A percentile compares a stretch with the other conserved stretches of the same genome.
Evolutionary conservation across 2,888 invertebrate genomes (phyloP).

Genomic region (Drosophila austrosaltans): DNA sequence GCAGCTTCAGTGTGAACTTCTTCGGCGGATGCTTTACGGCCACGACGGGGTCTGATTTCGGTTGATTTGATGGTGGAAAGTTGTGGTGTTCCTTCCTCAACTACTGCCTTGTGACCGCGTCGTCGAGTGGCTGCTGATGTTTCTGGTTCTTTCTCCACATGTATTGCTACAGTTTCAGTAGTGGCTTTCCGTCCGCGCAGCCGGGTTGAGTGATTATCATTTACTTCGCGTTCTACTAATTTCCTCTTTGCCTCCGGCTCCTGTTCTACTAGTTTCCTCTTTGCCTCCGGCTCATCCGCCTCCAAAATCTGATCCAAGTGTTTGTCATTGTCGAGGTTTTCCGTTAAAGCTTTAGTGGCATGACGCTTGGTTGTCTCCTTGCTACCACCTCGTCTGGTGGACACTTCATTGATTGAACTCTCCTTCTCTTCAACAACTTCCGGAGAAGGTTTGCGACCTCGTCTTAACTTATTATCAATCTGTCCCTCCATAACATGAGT

Average conservation of each 20-base stretch:
- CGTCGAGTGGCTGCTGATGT: conserved; percentile 17
- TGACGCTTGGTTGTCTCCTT: background rate
- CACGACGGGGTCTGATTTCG: conserved; percentile 35
- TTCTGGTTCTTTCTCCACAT: background rate
- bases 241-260: background rate
- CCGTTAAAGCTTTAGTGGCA: background rate
- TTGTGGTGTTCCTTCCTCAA: conserved; percentile 1
- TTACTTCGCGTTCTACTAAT: background rate
- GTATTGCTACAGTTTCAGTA: background rate
- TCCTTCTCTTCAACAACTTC: conserved; percentile 5
- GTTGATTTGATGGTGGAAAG: too few species aligned
- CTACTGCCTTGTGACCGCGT: conserved; percentile 41
- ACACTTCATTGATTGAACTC: background rate
- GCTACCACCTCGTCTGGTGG: background rate
- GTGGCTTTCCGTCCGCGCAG: conserved; percentile 16
- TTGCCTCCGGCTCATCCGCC: background rate
- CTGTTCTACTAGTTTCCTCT: background rate
- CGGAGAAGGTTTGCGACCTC: conserved; percentile 37
- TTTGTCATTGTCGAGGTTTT: background rate
- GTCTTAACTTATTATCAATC: background rate
- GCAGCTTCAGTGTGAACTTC: background rate
- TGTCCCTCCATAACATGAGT: background rate
- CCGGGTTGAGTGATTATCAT: background rate
- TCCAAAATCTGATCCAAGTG: background rate
- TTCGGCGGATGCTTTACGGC: conserved; percentile 33